phyloP scores from a whole-genome alignment of 2,113 vertebrate species.

The Halcyon senegalensis region DNA sequence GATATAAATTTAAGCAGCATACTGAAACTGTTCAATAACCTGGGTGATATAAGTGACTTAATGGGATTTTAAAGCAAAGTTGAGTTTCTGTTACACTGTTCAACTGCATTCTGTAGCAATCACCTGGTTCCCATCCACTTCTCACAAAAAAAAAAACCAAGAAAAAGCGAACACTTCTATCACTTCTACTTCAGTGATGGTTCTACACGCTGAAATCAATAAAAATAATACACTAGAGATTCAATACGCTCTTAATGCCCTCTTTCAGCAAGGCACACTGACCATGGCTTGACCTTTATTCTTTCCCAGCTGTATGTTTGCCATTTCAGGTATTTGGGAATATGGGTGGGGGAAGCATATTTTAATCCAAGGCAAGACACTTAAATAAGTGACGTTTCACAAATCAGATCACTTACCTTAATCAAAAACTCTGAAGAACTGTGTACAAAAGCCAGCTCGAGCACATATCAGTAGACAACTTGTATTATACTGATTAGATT shows the following conservation, averaged over 20 bases:
- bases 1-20: not conserved
- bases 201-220: not conserved
- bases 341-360: not conserved
- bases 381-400: not conserved
- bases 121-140: not conserved
- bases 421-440: not conserved
- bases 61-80: not conserved
- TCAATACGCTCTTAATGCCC: not conserved
- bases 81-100: not conserved
- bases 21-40: not conserved
- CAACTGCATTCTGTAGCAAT: not conserved
- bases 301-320: not conserved
- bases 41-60: not conserved
- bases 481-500: not conserved
- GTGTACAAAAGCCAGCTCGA: not conserved
- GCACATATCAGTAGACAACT: not conserved
- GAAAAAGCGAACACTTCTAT: not conserved
- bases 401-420: not conserved
- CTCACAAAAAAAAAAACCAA: not conserved
- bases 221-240: not conserved
- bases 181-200: not conserved
- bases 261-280: not conserved
- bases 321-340: not conserved
- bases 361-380: slow-evolving; percentile 4
- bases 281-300: not conserved